These are phyloP conservation scores for Pangasianodon gigas DNA, from an alignment of 2,113 vertebrate species.

Conservation along the genomic window DNA sequence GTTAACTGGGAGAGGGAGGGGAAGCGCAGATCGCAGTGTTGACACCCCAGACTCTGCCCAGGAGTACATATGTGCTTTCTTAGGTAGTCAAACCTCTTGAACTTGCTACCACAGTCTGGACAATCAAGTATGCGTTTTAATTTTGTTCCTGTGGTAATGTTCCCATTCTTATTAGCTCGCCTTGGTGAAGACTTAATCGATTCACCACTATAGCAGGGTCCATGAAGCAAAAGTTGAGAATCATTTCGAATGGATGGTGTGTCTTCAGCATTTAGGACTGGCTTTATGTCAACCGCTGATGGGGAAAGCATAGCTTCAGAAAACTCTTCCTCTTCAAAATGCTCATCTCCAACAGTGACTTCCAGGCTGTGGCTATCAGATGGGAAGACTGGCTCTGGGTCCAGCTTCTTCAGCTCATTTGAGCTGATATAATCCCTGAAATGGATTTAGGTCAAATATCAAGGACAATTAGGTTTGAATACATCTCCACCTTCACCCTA, in stretches of 20 bases:
- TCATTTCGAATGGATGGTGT: neutral
- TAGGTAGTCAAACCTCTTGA: conserved; percentile 35
- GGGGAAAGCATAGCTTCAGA: conserved; percentile 23
- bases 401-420: conserved; percentile 26
- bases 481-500: neutral
- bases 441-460: conserved; percentile 3
- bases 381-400: neutral
- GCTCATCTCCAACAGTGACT: conserved; percentile 31
- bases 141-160: conserved; percentile 1
- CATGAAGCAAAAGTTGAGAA: conserved; percentile 11
- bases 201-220: conserved; percentile 32
- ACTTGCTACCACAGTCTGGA: conserved; percentile 43
- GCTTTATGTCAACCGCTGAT: conserved; percentile 22
- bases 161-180: conserved; percentile 18
- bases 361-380: conserved; percentile 24
- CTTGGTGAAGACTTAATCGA: neutral
- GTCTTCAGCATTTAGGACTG: conserved; percentile 5
- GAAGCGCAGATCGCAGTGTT: conserved; percentile 43
- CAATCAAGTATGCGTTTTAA: conserved; percentile 22
- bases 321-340: conserved; percentile 27
- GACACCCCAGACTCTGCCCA: conserved; percentile 38
- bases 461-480: neutral
- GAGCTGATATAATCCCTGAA: conserved; percentile 31
- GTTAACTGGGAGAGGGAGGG: conserved; percentile 35
- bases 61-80: conserved; percentile 38